Evolutionary conservation across 2,888 invertebrate genomes (phyloP), one percentile per base, ranked within the genome.

Genomic region (Pollenia labialis): DNA sequence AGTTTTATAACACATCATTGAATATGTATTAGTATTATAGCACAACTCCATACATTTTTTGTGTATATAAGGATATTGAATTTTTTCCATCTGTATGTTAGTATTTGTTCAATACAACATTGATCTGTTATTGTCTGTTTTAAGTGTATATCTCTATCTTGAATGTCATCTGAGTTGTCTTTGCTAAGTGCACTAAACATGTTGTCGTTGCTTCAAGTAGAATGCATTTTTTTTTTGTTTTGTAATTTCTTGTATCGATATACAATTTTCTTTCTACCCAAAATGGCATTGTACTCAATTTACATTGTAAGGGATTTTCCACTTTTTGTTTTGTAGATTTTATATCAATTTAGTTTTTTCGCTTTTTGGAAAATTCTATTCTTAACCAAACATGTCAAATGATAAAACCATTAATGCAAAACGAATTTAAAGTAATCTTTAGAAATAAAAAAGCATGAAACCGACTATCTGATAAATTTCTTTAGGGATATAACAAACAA

Each of bases 121-220:
- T 64, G 77, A 62, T 83, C 42, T 77, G 42, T 72, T 72, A 50
- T 86, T 72, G 81, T 83, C 14, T 72, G 68, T 54, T 87, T 77
- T 50, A 68, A 72, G 66, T 72, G 54, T 48, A 62, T 81, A 50
- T 60, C 32, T 75, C 32, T 60, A 72, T 81, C 83, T 77, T 12
- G 46, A 74, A 79, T 74, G 46, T 14, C 60, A 74, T 60, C 50
- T 58, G 14, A 52, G 46, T 66, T 84, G 68, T 81, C 40, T 58
- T 81, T 81, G 72, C 50, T 69, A 74, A 72, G 76, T 72, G 60
- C 72, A 74, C 54, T 56, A 72, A 74, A 81, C 32, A 66, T 80
- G 42, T 69, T 60, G 46, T 77, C 32, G 46, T 85, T 79, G 42
- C 71, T 74, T 46, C 18, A 75, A 69, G 48, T 52, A 58, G 56